These are phyloP conservation scores for Theretra japonica DNA, from an alignment of 2,888 invertebrate species.

Conservation along the genomic window DNA sequence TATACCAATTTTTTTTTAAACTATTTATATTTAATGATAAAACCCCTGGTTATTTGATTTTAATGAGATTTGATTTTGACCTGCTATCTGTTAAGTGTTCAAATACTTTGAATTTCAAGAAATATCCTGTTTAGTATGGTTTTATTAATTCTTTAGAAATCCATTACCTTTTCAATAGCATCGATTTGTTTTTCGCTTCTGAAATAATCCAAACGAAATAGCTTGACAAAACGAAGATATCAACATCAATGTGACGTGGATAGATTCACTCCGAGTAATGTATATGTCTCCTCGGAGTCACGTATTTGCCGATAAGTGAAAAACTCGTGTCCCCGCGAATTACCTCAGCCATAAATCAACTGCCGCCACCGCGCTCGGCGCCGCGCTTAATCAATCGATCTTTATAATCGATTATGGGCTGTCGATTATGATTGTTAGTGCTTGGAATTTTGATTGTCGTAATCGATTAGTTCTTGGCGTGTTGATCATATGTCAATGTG, in stretches of 20 bases:
- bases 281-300: conserved; percentile 35
- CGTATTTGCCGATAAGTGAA: conserved; percentile 45
- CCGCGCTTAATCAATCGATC: conserved; percentile 48
- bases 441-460: not conserved
- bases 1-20: no score
- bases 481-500: not conserved
- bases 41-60: no score
- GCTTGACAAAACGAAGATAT: conserved; percentile 2
- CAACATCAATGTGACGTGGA: conserved; percentile 1
- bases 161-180: no score
- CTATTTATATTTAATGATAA: no score
- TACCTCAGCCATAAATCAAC: conserved; percentile 49
- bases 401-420: conserved; percentile 22
- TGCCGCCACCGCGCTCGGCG: conserved; percentile 36
- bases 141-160: no score
- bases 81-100: no score
- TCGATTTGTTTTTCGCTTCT: no score
- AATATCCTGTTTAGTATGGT: no score
- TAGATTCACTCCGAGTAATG: conserved; percentile 7
- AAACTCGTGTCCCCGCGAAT: conserved; percentile 40
- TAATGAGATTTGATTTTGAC: no score
- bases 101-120: no score
- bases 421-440: not conserved
- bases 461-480: not conserved
- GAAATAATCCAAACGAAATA: not conserved